Conservation (phyloP, 2,797 vertebrate species). For the Lepilemur ruficaudatus region DNA sequence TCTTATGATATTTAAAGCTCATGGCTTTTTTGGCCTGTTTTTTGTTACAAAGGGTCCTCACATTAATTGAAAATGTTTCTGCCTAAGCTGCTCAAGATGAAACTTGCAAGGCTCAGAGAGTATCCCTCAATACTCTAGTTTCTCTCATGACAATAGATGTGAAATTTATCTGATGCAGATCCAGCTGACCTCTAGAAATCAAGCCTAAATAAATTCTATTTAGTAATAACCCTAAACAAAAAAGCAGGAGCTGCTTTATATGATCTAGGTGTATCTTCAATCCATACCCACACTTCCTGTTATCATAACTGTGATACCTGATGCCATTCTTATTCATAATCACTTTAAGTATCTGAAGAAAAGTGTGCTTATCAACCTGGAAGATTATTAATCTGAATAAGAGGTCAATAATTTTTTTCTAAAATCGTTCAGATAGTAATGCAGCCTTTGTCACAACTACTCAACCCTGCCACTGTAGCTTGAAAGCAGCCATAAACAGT, state of each 20-base stretch:
- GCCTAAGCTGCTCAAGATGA: background rate
- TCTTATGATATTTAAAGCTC: background rate
- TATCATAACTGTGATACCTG: background rate
- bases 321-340: background rate
- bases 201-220: background rate
- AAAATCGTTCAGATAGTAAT: background rate
- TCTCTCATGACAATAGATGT: background rate
- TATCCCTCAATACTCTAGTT: background rate
- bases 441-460: background rate
- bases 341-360: slow-evolving; percentile 3
- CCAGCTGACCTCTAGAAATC: background rate
- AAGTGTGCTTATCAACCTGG: background rate
- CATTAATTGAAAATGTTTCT: background rate
- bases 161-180: background rate
- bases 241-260: background rate
- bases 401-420: background rate
- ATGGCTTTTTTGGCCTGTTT: background rate
- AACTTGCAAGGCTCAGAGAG: background rate
- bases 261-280: background rate
- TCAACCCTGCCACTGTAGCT: background rate
- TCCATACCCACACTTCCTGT: background rate
- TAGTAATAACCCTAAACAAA: background rate
- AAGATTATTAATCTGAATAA: background rate
- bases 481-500: background rate
- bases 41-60: background rate